Conservation (phyloP, 2,888 invertebrate genomes). For the Emesis russula region DNA sequence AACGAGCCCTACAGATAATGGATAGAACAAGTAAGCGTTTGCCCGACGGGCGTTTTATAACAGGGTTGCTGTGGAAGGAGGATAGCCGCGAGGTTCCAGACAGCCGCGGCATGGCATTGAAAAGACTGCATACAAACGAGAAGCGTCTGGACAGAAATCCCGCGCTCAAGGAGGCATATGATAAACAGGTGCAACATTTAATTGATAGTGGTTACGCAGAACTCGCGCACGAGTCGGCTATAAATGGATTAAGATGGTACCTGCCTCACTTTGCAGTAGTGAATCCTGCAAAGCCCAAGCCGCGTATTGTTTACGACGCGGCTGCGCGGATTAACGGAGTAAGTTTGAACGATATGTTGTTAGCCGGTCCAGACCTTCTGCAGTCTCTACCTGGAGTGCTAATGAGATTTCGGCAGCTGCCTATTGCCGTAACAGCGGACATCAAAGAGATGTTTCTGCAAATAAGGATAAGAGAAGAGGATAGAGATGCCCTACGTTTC, state of each 20-base stretch:
- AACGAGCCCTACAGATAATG: no score
- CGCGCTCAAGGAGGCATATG: not conserved
- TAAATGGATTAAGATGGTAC: not conserved
- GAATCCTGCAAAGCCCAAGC: no score
- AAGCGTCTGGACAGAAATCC: not conserved
- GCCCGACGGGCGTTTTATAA: not conserved
- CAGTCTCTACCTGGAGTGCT: slow-evolving; percentile 44
- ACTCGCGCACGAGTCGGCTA: not conserved
- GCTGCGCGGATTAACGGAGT: not conserved
- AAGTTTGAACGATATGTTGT: slow-evolving; percentile 20
- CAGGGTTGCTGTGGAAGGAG: not conserved
- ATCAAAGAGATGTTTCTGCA: slow-evolving; percentile 75
- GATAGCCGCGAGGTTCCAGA: not conserved
- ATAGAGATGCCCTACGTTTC: slow-evolving; percentile 58
- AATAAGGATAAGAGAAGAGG: slow-evolving; percentile 33
- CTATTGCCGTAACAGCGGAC: slow-evolving; percentile 49
- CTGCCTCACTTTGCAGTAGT: no score
- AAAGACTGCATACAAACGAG: not conserved
- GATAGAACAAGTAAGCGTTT: not conserved
- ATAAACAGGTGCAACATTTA: no score
- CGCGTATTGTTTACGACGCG: no score
- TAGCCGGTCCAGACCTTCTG: slow-evolving; percentile 56
- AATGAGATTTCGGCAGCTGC: slow-evolving; percentile 49
- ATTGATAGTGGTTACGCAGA: no score
- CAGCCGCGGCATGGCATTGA: not conserved